Conservation (phyloP, 2,797 vertebrate genomes). For the Hypotaenidia philippensis region DNA sequence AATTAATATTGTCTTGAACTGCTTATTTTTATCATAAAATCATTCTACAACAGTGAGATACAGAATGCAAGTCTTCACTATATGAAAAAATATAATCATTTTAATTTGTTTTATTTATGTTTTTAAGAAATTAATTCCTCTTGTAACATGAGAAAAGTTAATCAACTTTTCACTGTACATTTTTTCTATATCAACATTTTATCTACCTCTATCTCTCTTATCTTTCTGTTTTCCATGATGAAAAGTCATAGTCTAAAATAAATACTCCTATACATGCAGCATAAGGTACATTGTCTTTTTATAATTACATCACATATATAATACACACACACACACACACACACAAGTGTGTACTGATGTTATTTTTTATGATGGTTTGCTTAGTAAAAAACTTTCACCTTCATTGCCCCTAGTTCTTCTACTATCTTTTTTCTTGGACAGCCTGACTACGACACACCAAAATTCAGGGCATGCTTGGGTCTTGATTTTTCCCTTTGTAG, state of each 20-base stretch:
- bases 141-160: background rate
- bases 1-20: background rate
- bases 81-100: background rate
- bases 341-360: background rate
- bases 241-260: background rate
- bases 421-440: background rate
- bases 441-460: background rate
- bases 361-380: background rate
- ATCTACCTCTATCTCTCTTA: background rate
- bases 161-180: fast-evolving
- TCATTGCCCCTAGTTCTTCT: background rate
- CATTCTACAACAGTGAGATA: background rate
- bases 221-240: background rate
- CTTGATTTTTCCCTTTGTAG: background rate
- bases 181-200: background rate
- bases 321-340: too few species aligned
- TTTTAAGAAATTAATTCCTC: background rate
- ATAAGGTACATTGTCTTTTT: background rate
- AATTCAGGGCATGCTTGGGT: fast-evolving
- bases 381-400: background rate
- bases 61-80: background rate
- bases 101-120: background rate
- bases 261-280: background rate
- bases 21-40: background rate
- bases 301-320: background rate